Evolutionary conservation across 2,888 invertebrate species (phyloP).

Genomic region (Dysmachus trigonus): DNA sequence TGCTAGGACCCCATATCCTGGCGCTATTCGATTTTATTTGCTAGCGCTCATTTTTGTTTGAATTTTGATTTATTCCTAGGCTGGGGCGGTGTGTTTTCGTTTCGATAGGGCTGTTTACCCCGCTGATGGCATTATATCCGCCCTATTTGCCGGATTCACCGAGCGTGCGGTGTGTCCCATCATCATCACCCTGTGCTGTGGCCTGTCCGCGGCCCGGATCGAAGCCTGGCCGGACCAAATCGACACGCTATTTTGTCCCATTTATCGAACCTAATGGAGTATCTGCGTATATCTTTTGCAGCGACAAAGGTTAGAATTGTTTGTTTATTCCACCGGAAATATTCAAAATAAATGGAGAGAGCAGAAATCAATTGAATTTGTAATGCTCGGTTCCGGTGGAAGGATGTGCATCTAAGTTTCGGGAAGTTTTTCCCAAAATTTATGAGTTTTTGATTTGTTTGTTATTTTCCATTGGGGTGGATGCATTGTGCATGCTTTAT

Average conservation of each 20-base stretch:
- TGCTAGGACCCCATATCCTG: neutral
- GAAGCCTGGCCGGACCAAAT: neutral
- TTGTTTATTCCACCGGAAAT: slow-evolving; percentile 40
- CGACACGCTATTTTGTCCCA: slow-evolving; percentile 7
- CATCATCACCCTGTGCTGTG: neutral
- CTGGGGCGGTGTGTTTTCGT: neutral
- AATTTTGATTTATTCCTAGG: slow-evolving; percentile 20
- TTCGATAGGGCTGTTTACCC: slow-evolving; percentile 31
- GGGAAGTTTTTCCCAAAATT: slow-evolving; percentile 9
- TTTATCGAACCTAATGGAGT: slow-evolving; percentile 30
- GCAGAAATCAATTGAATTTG: slow-evolving; percentile 40
- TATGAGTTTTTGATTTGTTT: slow-evolving; percentile 14
- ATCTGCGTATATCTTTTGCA: slow-evolving; percentile 21
- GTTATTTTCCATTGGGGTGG: neutral
- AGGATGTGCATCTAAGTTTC: slow-evolving; percentile 21
- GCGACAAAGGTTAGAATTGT: slow-evolving; percentile 26
- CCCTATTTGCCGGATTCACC: slow-evolving; percentile 19
- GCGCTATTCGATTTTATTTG: neutral
- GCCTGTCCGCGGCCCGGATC: neutral
- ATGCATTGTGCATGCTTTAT: neutral
- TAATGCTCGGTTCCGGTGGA: slow-evolving; percentile 32
- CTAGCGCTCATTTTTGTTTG: slow-evolving; percentile 2
- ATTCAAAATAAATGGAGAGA: slow-evolving; percentile 38
- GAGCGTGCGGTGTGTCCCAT: neutral
- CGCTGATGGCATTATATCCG: slow-evolving; percentile 21